phyloP scores from a whole-genome alignment of 2,113 vertebrate species.

The Canis aureus region DNA sequence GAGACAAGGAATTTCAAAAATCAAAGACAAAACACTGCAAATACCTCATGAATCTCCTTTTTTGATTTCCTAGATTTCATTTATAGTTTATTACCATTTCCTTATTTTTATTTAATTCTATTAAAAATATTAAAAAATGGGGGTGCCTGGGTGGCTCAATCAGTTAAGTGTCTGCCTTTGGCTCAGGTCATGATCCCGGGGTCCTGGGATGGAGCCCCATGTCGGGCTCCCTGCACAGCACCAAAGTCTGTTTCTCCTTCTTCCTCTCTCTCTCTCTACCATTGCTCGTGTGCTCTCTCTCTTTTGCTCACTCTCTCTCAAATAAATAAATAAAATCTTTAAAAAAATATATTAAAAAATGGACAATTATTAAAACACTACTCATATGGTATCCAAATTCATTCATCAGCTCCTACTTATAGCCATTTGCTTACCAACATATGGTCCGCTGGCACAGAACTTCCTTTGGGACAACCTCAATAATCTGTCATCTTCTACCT shows the following conservation, averaged over 20 bases:
- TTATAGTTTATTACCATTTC: slow-evolving; percentile 36
- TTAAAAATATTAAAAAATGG: background rate
- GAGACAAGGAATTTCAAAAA: slow-evolving; percentile 28
- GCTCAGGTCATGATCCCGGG: too few species aligned
- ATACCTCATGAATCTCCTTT: background rate
- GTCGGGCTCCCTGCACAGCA: too few species aligned
- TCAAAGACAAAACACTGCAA: background rate
- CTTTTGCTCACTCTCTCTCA: too few species aligned
- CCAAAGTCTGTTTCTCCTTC: too few species aligned
- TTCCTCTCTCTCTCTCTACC: too few species aligned
- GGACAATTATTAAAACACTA: background rate
- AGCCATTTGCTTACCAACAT: slow-evolving; percentile 90
- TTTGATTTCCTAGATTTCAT: slow-evolving; percentile 36
- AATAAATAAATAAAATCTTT: too few species aligned
- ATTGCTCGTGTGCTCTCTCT: too few species aligned
- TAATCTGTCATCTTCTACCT: slow-evolving; percentile 95
- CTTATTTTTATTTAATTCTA: slow-evolving; percentile 56
- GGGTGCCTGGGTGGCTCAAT: too few species aligned
- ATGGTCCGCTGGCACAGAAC: slow-evolving; percentile 98
- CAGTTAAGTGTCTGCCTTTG: too few species aligned
- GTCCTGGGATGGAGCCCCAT: too few species aligned
- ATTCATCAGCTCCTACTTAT: slow-evolving; percentile 15
- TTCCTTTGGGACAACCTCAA: slow-evolving; percentile 97
- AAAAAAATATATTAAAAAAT: background rate
- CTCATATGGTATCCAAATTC: background rate